Conservation (phyloP, 64 coral and sea anemone genomes). For the Montipora cactus region DNA sequence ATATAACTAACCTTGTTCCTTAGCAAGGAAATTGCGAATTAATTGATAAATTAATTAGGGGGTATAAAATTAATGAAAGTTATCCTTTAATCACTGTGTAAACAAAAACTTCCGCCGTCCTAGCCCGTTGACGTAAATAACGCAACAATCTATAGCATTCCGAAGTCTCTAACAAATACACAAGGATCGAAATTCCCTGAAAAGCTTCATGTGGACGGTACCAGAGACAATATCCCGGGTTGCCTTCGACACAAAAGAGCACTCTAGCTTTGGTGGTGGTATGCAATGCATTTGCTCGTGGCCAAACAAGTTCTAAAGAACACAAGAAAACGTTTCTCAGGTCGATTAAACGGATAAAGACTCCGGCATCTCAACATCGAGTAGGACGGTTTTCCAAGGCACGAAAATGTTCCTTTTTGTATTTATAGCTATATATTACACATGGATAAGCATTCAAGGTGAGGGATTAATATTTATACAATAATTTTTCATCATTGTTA, state of each 20-base stretch:
- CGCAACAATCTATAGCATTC: conserved; percentile 19
- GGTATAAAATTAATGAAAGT: conserved; percentile 1
- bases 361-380: neutral
- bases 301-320: neutral
- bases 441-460: neutral
- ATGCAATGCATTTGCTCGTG: neutral
- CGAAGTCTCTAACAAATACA: neutral
- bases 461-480: neutral
- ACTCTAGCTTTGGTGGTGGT: neutral
- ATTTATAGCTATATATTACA: neutral
- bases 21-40: too few relatives aligned
- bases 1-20: too few relatives aligned
- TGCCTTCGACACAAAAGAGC: neutral
- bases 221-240: neutral
- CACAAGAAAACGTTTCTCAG: neutral
- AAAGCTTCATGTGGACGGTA: neutral
- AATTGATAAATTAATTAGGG: neutral
- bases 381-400: neutral
- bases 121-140: conserved; percentile 27
- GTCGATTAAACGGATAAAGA: neutral
- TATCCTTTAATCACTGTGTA: neutral
- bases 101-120: conserved; percentile 19
- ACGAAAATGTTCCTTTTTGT: neutral
- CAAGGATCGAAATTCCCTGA: neutral
- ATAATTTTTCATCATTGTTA: too few relatives aligned